A percentile compares a stretch with the other conserved stretches of the same genome.
Evolutionary conservation across 2,888 invertebrate genomes (phyloP).

Genomic region (Drosophila pseudotakahashii): DNA sequence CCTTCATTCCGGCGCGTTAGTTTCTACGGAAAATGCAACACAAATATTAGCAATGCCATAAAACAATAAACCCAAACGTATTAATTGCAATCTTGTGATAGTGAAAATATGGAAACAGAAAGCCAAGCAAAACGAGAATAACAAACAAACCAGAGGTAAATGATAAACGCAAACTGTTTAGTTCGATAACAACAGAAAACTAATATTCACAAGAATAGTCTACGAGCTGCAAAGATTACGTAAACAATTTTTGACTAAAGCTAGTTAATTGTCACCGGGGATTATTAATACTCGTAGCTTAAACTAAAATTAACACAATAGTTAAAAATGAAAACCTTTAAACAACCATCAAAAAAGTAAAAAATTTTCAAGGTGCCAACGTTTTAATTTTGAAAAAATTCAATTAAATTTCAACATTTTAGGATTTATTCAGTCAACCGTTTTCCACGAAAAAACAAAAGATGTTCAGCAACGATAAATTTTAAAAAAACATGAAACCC

Average conservation of each 20-base stretch:
- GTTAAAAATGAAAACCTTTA: not conserved
- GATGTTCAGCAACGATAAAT: slow-evolving; percentile 3
- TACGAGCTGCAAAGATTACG: not conserved
- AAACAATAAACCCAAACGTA: slow-evolving; percentile 34
- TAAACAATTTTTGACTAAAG: not conserved
- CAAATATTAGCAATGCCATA: slow-evolving; percentile 44
- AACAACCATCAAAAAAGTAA: too few species aligned
- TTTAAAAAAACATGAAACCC: slow-evolving; percentile 17
- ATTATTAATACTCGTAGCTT: too few species aligned
- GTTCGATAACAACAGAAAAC: slow-evolving; percentile 3
- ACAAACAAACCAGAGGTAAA: slow-evolving; percentile 13
- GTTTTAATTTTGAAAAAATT: too few species aligned
- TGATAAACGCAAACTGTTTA: slow-evolving; percentile 24
- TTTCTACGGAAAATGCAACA: slow-evolving; percentile 25
- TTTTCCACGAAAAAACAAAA: slow-evolving; percentile 1
- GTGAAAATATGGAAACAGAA: slow-evolving; percentile 10
- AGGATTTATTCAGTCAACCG: slow-evolving; percentile 2
- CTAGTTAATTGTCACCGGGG: not conserved
- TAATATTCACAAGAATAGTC: not conserved
- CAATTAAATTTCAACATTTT: not conserved
- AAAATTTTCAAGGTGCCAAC: too few species aligned
- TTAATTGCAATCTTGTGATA: slow-evolving; percentile 43
- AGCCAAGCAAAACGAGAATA: slow-evolving; percentile 7
- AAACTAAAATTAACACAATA: not conserved
- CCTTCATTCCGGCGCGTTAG: not conserved